Base-by-base conservation (phyloP, 2,113 vertebrate genomes). In the Scalopus aquaticus region DNA sequence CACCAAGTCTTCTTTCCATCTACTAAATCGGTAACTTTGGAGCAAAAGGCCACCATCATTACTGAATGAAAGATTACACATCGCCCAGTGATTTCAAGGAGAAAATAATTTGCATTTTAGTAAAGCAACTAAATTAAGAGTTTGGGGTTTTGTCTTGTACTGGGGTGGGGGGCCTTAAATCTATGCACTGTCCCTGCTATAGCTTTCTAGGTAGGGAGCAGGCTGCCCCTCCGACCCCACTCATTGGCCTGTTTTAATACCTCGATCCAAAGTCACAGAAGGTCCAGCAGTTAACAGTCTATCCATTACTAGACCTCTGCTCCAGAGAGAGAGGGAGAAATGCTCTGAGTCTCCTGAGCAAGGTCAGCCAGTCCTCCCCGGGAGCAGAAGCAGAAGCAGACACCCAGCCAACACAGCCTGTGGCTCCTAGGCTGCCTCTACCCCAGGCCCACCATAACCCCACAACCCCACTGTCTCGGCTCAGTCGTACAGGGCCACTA, bases 331-430 rank as follows among this genome's bases (percentile, higher is more conserved):
- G 32, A 51, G 26, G 4, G 1, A 62, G 67, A 56, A 85, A 86
- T 51, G 56, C 62, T 51, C 67, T 35, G 60, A 28, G 39, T 30
- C 73, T 54, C 11, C 37, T 64, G 24, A 87, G 54, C 32, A 28
- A 94, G 72, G 79, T 49, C 80, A 64, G 37, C 56, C 83, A 42
- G 17, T 6, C 42, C 67, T 76, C 44, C 74, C 44, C 24, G 1
- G 26, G 44, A 90, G 64, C 70, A 96, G 44, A 84, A 76, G 79
- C 10, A 70, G 44, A 93, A 76, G 79, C 94, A 85, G 70, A 85
- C 62, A 54, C 32, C 60, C 58, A 30, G 44, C 56, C 30, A 2
- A 65, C 69, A 58, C 15, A 35, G 73, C 64, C 28, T 37, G 10
- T 0, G 76, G 49, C 20, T 2, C 56, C 42, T 10, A 49, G 42